Evolutionary conservation across 1,140 invertebrate genomes (phyloP), one percentile per base, ranked within the genome.

Genomic region (Pogonomyrmex californicus): DNA sequence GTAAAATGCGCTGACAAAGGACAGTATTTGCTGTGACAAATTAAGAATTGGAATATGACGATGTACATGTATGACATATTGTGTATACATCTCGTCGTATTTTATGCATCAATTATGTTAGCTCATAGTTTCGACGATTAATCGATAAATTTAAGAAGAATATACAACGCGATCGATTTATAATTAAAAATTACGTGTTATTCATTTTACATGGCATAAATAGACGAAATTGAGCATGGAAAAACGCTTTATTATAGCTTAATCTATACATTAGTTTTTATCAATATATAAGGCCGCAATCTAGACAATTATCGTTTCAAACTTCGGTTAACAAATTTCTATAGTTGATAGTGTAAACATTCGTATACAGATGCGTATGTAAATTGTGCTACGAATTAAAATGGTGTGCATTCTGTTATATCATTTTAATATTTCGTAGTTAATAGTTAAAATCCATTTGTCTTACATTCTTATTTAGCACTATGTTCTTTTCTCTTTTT

Each of bases 161-260:
- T 1, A 14, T 38, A 12, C 14, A 33, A 44, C 6, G 4, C 4
- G 2, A n/a, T 77, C 38, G 54, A 30, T 60, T 23, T 60, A 76
- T 23, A 23, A 56, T 75, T 56, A 17, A 44, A 76, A 60, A 12
- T 54, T 36, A 12, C 9, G 12, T 9, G 12, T 14, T 58, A 14
- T 56, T 76, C 12, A 5, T 10, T 75, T 76, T 60, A 49, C 14
- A 23, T 14, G 17, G 3, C 10, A 51, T 4, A 47, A 82, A 81
- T 17, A 47, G 30, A 36, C 30, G n/a, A 30, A 30, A 83, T 47
- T 49, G 38, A 73, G 79, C 30, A 70, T 83, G 79, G 54, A 68
- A 71, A 83, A 73, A 73, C 17, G 66, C 68, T 83, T 83, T 73
- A 73, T 83, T 73, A 7, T 73, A 82, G 70, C 12, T 83, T 83